These are phyloP conservation scores for Potamarius usumacintae DNA, from an alignment of 2,113 vertebrate genomes.

Conservation along the genomic window DNA sequence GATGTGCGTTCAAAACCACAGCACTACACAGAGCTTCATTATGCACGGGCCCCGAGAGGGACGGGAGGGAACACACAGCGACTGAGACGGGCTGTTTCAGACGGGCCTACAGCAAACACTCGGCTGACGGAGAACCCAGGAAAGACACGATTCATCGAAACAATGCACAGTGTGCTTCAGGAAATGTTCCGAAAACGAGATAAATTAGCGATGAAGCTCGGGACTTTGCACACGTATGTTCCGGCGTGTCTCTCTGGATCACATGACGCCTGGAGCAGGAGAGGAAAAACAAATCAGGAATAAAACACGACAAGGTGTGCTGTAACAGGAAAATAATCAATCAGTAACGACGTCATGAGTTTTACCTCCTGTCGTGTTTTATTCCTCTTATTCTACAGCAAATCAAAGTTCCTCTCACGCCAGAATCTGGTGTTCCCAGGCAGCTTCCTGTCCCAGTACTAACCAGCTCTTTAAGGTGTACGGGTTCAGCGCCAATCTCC, in stretches of 20 bases:
- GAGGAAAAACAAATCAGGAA: background rate
- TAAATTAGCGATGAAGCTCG: background rate
- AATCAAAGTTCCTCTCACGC: too few relatives aligned
- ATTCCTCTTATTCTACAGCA: too few relatives aligned
- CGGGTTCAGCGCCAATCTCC: too few relatives aligned
- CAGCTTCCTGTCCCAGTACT: too few relatives aligned
- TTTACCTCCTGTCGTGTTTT: too few relatives aligned
- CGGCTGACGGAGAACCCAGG: conserved; percentile 24
- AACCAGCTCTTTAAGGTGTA: too few relatives aligned
- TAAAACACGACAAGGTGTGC: background rate
- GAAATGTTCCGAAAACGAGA: too few relatives aligned
- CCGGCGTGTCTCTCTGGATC: background rate
- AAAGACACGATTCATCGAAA: background rate
- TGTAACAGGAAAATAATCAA: background rate
- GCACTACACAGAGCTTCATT: conserved; percentile 65
- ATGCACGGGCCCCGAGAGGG: conserved; percentile 49
- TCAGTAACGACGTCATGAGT: too few relatives aligned
- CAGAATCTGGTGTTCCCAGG: too few relatives aligned
- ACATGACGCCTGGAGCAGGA: background rate
- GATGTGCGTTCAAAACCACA: conserved; percentile 69
- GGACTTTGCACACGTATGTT: background rate
- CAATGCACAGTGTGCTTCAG: too few relatives aligned
- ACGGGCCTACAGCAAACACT: conserved; percentile 32
- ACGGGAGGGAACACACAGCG: conserved; percentile 57
- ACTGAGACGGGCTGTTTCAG: conserved; percentile 45